Evolutionary conservation across 2,888 invertebrate genomes (phyloP), one percentile per base, ranked within the genome.

Genomic region (Minunthozetes semirufus): DNA sequence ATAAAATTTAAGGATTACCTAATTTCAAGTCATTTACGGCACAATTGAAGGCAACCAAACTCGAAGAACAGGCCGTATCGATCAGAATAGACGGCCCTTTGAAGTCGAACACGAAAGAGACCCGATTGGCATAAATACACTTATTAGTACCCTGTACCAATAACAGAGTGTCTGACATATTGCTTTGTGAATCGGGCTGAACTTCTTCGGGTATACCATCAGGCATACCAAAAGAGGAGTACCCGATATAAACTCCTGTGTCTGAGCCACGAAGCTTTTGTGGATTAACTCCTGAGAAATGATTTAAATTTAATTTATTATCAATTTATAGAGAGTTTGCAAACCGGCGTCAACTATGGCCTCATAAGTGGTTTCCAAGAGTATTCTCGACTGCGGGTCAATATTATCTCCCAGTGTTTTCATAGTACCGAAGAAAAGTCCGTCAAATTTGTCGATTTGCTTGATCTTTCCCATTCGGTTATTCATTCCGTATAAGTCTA

Each of bases 21-120:
- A 48, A 48, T 48, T 13, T 48, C 46, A 96, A 93, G 56, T 93
- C 90, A 6, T 85, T 83, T 74, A 89, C 87, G 5, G 93, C 94
- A 56, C 93, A 92, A 81, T 95, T 90, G 81, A 98, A 85, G 19
- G 95, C 97, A 82, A 92, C 89, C 82, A 97, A 85, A 78, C 94
- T 93, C 80, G 96, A 96, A 0, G 97, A 97, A 84, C 98, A 99
- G 11, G 98, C 98, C 1, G 98, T 97, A 84, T 99, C 98, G 68
- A 98, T 85, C 48, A 94, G 90, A 84, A 90, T 96, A 82, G 96
- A 96, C 11, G 98, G 98, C 1, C 98, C 88, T 82, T 33, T 33
- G 33, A 33, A 33, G 33, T 33, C 33, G 8, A 33, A 33, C 4
- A 33, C 33, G 8, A 33, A 48, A 2, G 46, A 48, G 46, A 48